Conservation (phyloP, 2,888 invertebrate species). For the Tuberolachnus salignus region DNA sequence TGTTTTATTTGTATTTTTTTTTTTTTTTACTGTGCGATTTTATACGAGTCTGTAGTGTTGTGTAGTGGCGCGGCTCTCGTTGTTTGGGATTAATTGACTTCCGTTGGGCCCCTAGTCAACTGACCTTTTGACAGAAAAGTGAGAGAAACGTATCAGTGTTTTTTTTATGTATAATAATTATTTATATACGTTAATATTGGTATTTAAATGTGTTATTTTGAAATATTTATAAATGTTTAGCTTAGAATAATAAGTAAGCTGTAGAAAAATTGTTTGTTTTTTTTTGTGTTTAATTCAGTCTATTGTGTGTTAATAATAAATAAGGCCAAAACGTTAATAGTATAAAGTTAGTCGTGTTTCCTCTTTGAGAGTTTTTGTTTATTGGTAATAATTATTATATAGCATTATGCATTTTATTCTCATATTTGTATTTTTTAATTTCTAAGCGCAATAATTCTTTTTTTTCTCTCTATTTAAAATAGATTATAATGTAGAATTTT, state of each 20-base stretch:
- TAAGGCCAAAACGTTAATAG: no score
- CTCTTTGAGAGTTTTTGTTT: slow-evolving; percentile 3
- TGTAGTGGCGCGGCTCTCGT: not conserved
- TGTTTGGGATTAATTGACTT: no score
- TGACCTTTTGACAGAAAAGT: slow-evolving; percentile 48
- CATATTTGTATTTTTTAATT: slow-evolving; percentile 18
- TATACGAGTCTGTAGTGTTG: not conserved
- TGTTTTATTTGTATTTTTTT: no score
- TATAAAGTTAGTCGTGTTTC: not conserved
- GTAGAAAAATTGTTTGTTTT: not conserved
- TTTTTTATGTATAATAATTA: not conserved
- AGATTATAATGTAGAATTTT: not conserved
- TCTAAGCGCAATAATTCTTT: not conserved
- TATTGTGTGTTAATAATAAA: not conserved
- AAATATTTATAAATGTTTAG: slow-evolving; percentile 6
- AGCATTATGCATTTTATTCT: slow-evolving; percentile 1
- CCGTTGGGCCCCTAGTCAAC: slow-evolving; percentile 49
- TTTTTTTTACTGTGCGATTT: slow-evolving; percentile 24
- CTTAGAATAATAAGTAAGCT: no score
- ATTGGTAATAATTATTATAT: no score
- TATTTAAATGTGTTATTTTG: not conserved
- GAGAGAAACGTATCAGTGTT: slow-evolving; percentile 49
- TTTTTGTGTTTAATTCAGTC: not conserved
- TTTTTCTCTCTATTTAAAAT: not conserved
- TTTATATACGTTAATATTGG: not conserved